Evolutionary conservation across 1,140 invertebrate species (phyloP).

Genomic region (Atta texana): DNA sequence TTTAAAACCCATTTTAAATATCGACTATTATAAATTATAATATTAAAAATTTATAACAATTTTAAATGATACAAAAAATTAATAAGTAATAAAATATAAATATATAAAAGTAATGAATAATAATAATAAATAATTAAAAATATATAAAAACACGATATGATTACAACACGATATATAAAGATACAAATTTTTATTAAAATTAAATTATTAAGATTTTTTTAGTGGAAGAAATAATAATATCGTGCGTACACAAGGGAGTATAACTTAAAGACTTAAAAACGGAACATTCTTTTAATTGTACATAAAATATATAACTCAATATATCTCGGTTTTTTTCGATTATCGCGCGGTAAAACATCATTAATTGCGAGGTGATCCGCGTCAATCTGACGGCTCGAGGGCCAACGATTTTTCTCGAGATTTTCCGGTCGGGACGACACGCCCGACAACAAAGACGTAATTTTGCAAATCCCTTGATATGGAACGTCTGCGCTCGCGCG

Average conservation of each 20-base stretch:
- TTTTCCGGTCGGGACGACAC: slow-evolving; percentile 5
- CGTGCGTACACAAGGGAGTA: background rate
- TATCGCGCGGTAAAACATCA: slow-evolving; percentile 2
- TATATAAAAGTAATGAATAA: background rate
- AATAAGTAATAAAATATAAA: background rate
- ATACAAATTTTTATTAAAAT: background rate
- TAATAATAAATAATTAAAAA: background rate
- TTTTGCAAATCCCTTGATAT: slow-evolving; percentile 82
- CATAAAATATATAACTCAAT: background rate
- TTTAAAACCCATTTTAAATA: background rate
- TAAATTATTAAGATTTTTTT: background rate
- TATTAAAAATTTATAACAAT: background rate
- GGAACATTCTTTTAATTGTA: slow-evolving; percentile 5
- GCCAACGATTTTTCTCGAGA: slow-evolving; percentile 38
- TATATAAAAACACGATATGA: background rate
- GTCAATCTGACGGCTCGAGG: slow-evolving; percentile 5
- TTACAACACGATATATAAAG: background rate
- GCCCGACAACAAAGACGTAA: slow-evolving; percentile 74
- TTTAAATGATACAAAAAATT: background rate
- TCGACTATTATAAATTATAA: background rate
- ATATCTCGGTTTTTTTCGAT: background rate
- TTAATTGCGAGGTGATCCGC: slow-evolving; percentile 1
- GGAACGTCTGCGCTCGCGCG: slow-evolving; percentile 44
- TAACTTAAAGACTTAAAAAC: background rate
- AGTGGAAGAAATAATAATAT: background rate